Percentiles rank a stretch among this genome's conserved stretches.
These are phyloP conservation scores for Pipistrellus kuhlii DNA, from an alignment of 2,797 vertebrate species.

Conservation along the genomic window DNA sequence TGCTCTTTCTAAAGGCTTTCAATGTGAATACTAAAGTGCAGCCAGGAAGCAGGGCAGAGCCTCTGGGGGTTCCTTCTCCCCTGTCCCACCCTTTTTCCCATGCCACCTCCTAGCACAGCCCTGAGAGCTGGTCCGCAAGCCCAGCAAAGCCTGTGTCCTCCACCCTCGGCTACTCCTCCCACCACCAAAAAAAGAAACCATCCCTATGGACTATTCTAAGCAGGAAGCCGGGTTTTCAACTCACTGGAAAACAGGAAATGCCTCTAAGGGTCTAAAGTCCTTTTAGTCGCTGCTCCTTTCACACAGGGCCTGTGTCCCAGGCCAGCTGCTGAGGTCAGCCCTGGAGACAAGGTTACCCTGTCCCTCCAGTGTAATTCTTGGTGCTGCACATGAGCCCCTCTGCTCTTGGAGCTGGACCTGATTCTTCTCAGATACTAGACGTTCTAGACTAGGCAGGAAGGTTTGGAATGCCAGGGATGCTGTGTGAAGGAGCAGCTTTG, in stretches of 20 bases:
- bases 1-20: neutral
- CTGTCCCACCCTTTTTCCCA: slow-evolving; percentile 28
- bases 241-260: slow-evolving; percentile 84
- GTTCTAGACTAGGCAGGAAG: neutral
- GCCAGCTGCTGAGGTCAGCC: slow-evolving; percentile 27
- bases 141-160: slow-evolving; percentile 58
- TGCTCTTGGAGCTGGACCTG: neutral
- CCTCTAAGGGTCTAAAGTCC: slow-evolving; percentile 77
- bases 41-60: slow-evolving; percentile 29
- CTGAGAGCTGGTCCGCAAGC: slow-evolving; percentile 18
- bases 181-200: slow-evolving; percentile 72
- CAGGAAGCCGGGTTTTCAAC: slow-evolving; percentile 76
- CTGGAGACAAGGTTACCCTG: neutral
- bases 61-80: neutral
- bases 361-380: neutral
- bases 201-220: slow-evolving; percentile 69
- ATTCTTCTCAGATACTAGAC: too few relatives aligned
- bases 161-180: slow-evolving; percentile 65
- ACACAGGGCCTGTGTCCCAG: neutral
- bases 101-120: neutral
- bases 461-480: neutral
- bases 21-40: neutral
- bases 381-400: neutral
- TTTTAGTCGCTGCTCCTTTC: slow-evolving; percentile 42
- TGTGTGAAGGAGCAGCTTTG: neutral